Evolutionary conservation across 2,888 invertebrate genomes (phyloP), one percentile per base, ranked within the genome.

Genomic region (Agrotis exclamationis): DNA sequence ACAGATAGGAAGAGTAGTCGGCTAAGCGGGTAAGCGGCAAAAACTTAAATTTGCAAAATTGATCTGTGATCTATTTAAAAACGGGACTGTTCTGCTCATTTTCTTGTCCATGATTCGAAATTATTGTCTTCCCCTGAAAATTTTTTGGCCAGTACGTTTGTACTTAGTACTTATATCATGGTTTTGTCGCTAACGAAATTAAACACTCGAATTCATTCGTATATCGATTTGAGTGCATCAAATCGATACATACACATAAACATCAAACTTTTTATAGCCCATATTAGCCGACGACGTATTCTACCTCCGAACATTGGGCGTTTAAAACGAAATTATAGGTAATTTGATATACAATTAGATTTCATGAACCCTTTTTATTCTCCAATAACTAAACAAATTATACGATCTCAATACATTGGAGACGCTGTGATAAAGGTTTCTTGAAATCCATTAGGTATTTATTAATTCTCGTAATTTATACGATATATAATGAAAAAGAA

Each of bases 381-480:
- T 83, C 83, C 85, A 83, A 83, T 84, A 80, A 83, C 74, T 74
- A 85, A 89, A 86, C 79, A 80, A 87, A 88, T 83, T 74, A 77
- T 85, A 89, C 91, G 92, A 93, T 93, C 92, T 93, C 92, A 93
- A 85, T 74, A 83, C 63, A 79, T 84, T 84, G 88, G 84, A 85
- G 87, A 53, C 16, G 69, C 81, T 86, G 79, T 72, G 84, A 87
- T 84, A 77, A 89, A 86, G 87, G 84, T 80, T 83, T 87, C 85
- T 82, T 85, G 85, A 77, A 86, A 85, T 85, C 77, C 74, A 76
- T 44, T 86, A 86, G 82, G 70, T 83, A 81, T 82, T 84, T 82
- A 80, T 83, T 81, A 75, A 81, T 81, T 83, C 63, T 83, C 78
- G 65, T 82, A 79, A 70, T 76, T 70, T 76, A 63, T 83, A 82